These are phyloP conservation scores for Thalassophryne amazonica DNA, from an alignment of 2,797 vertebrate species.

Conservation along the genomic window DNA sequence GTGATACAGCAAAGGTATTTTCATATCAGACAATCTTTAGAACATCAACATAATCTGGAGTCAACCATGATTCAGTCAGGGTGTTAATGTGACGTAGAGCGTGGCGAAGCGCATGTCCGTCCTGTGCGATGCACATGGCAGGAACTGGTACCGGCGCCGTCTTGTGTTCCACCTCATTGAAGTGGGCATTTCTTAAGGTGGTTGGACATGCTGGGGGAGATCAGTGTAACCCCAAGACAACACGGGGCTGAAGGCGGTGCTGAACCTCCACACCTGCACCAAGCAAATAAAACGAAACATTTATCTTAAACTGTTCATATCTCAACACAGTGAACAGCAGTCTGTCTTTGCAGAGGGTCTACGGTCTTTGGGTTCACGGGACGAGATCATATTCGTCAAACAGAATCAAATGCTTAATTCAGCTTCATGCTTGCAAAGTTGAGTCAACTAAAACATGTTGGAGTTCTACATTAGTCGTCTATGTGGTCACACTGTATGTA, in stretches of 20 bases:
- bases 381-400: no score
- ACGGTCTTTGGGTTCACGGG: no score
- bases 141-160: conserved; percentile 93
- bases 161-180: conserved; percentile 86
- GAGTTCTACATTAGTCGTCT: no score
- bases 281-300: no score
- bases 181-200: conserved; percentile 93
- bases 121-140: conserved; percentile 91
- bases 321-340: no score
- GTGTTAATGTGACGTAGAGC: conserved; percentile 75
- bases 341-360: no score
- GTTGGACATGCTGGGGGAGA: conserved; percentile 93
- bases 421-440: no score
- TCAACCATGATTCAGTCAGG: conserved; percentile 56
- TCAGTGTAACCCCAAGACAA: conserved; percentile 91
- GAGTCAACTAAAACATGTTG: no score
- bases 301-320: no score
- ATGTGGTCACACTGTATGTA: no score
- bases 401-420: no score
- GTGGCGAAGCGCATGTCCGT: conserved; percentile 88
- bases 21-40: conserved; percentile 72
- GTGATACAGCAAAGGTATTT: conserved; percentile 60
- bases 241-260: conserved; percentile 94
- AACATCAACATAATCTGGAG: conserved; percentile 69
- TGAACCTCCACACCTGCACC: conserved; percentile 94